A percentile compares a stretch with the other conserved stretches of the same genome.
phyloP scores from a whole-genome alignment of 2,888 invertebrate species.

The Bibio marci region DNA sequence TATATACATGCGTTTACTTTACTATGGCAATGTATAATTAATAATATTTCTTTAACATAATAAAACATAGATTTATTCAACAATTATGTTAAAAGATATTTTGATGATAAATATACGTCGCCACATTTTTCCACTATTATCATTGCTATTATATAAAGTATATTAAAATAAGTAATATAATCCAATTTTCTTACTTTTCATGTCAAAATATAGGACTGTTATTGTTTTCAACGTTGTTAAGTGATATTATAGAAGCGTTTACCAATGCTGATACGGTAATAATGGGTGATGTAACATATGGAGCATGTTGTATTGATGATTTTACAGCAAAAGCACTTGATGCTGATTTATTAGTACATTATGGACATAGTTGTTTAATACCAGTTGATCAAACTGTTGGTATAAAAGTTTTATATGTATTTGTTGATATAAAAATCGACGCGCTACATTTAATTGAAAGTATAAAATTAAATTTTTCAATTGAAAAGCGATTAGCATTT shows the following conservation, averaged over 20 bases:
- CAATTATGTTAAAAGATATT: too few relatives aligned
- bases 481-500: constrained; percentile 53
- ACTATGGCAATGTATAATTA: too few relatives aligned
- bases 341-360: constrained; percentile 84
- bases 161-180: too few relatives aligned
- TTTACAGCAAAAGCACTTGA: constrained; percentile 80
- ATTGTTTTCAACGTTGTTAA: constrained; percentile 80
- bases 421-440: constrained; percentile 97
- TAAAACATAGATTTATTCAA: too few relatives aligned
- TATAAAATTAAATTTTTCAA: constrained; percentile 54
- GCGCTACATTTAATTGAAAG: constrained; percentile 83
- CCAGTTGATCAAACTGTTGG: constrained; percentile 70
- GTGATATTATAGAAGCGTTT: constrained; percentile 82
- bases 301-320: constrained; percentile 98
- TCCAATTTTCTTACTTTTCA: background rate
- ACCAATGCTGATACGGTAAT: constrained; percentile 83
- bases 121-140: too few relatives aligned
- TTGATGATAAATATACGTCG: too few relatives aligned
- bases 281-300: constrained; percentile 98
- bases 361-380: constrained; percentile 93
- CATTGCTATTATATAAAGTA: too few relatives aligned
- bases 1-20: too few relatives aligned
- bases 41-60: too few relatives aligned
- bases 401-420: constrained; percentile 88
- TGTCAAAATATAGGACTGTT: constrained; percentile 47